Conservation (phyloP, 92 coral and sea anemone genomes). For the Metridium senile region DNA sequence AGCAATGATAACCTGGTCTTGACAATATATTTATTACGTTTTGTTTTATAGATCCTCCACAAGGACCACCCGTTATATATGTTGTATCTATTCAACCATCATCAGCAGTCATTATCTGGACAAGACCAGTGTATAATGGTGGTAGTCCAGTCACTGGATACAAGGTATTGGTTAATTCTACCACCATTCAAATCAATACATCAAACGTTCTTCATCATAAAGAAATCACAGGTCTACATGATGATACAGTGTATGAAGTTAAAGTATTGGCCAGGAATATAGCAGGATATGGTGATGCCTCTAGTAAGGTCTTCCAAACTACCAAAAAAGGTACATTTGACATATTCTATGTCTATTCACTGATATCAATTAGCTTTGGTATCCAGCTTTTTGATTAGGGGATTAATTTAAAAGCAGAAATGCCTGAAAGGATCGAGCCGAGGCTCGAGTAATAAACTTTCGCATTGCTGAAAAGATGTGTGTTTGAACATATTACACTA, state of each 20-base stretch:
- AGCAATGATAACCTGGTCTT: not conserved
- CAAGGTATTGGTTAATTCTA: not conserved
- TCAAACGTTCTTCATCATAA: not conserved
- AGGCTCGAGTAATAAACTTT: too few relatives aligned
- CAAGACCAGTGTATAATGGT: slow-evolving; percentile 10
- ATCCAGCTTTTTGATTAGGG: too few relatives aligned
- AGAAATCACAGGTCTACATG: not conserved
- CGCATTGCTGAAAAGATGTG: too few relatives aligned
- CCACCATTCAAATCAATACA: not conserved
- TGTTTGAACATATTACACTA: too few relatives aligned
- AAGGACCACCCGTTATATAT: not conserved
- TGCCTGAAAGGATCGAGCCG: too few relatives aligned
- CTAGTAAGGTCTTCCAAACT: not conserved
- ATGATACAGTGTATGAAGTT: not conserved
- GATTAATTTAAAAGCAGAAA: too few relatives aligned
- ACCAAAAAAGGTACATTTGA: not conserved
- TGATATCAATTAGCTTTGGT: too few relatives aligned
- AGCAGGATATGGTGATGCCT: not conserved
- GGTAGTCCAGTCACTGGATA: slow-evolving; percentile 13
- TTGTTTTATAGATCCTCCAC: not conserved
- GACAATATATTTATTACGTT: not conserved
- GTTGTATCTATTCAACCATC: not conserved
- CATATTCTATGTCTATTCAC: too few relatives aligned
- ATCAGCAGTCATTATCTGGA: slow-evolving; percentile 5
- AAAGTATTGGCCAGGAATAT: not conserved